A percentile compares a stretch with the other conserved stretches of the same genome.
These are phyloP conservation scores for Argentina silus DNA, from an alignment of 2,797 vertebrate species.

Conservation along the genomic window DNA sequence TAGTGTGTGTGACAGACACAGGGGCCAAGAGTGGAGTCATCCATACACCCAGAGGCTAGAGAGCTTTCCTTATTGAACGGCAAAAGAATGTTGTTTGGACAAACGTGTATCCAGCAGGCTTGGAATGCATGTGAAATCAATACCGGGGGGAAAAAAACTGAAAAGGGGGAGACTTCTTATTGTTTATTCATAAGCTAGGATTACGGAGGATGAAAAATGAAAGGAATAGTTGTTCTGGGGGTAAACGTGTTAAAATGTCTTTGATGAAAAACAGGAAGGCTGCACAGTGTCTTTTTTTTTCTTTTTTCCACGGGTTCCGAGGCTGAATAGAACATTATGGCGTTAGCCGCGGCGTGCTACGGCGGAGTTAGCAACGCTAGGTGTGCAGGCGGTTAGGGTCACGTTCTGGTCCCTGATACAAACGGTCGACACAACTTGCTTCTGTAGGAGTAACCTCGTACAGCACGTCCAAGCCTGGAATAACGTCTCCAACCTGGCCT, in stretches of 20 bases:
- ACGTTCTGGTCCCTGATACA: too few species aligned
- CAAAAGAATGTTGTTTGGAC: conserved; percentile 1
- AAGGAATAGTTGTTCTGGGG: not conserved
- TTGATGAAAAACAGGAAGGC: not conserved
- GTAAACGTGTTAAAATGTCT: not conserved
- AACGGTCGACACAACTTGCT: too few species aligned
- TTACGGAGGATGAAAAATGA: not conserved
- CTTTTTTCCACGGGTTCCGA: not conserved
- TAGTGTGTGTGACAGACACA: too few species aligned
- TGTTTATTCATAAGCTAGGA: not conserved
- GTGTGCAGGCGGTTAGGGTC: too few species aligned
- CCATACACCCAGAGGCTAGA: too few species aligned
- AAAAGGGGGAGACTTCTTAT: not conserved
- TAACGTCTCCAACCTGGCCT: too few species aligned
- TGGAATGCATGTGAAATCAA: conserved; percentile 6
- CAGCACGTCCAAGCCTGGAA: too few species aligned
- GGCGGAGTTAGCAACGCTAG: too few species aligned
- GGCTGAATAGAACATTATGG: not conserved
- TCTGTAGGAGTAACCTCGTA: too few species aligned
- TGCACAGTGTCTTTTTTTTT: too few species aligned
- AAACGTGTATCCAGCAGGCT: conserved; percentile 3
- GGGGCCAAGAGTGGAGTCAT: too few species aligned
- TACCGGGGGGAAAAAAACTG: not conserved
- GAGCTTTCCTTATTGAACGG: not conserved
- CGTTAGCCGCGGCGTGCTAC: not conserved